phyloP scores from a whole-genome alignment of 2,113 vertebrate species.

The Ciconia maguari region DNA sequence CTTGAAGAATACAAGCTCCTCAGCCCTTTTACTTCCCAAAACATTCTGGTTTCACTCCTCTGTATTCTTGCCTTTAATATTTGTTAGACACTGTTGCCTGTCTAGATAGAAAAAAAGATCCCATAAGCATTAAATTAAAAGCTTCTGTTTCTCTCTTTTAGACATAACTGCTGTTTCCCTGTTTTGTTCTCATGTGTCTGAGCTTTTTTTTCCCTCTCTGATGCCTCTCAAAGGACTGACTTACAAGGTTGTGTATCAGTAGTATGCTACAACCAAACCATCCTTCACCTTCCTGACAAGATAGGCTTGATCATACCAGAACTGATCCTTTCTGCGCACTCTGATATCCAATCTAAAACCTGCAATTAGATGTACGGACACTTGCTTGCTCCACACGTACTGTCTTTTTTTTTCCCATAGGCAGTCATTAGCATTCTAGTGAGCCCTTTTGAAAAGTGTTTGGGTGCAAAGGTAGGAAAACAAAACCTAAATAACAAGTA shows the following conservation, averaged over 20 bases:
- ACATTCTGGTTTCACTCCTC: background rate
- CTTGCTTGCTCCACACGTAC: background rate
- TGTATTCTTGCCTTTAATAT: background rate
- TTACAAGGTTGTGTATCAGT: background rate
- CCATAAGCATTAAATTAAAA: background rate
- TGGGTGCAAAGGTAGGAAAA: background rate
- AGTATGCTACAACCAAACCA: background rate
- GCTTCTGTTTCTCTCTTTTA: background rate
- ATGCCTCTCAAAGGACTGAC: background rate
- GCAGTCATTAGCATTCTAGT: background rate
- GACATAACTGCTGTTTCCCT: background rate
- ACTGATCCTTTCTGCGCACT: background rate
- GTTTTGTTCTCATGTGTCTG: background rate
- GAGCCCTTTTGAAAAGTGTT: background rate
- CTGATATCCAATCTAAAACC: background rate
- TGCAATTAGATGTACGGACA: rapidly evolving
- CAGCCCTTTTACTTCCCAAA: background rate
- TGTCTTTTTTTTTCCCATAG: background rate
- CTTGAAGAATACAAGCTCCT: background rate
- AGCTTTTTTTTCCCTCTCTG: background rate
- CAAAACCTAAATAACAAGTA: background rate
- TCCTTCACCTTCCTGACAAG: background rate
- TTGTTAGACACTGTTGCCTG: background rate
- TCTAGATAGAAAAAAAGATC: background rate
- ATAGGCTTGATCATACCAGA: background rate